A percentile compares a stretch with the other conserved stretches of the same genome.
phyloP scores from a whole-genome alignment of 1,140 invertebrate species.

The Drosophila suzukii region DNA sequence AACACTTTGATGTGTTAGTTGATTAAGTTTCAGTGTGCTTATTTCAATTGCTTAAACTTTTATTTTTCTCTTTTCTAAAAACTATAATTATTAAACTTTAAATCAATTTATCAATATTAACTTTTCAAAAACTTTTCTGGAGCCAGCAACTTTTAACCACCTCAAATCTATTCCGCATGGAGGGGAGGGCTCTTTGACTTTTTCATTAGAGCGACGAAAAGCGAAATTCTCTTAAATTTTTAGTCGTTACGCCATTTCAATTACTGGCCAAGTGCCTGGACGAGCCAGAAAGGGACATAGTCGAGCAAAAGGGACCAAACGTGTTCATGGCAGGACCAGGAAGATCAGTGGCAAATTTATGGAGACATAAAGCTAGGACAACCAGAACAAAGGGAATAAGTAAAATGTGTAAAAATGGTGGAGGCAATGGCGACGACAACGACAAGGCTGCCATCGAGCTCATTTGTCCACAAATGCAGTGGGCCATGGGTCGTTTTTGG shows the following conservation, averaged over 20 bases:
- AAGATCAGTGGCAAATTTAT: slow-evolving; percentile 79
- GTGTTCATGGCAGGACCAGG: slow-evolving; percentile 43
- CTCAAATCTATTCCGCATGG: slow-evolving; percentile 17
- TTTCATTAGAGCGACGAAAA: slow-evolving; percentile 55
- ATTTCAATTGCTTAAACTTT: neutral
- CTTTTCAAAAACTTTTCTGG: slow-evolving; percentile 58
- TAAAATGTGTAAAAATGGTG: slow-evolving; percentile 62
- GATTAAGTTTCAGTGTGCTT: slow-evolving; percentile 36
- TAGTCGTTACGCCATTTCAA: slow-evolving; percentile 82
- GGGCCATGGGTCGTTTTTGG: slow-evolving; percentile 3
- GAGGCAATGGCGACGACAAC: slow-evolving; percentile 49
- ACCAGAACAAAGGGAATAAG: slow-evolving; percentile 72
- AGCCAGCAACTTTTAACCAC: slow-evolving; percentile 40
- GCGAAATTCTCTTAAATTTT: slow-evolving; percentile 71
- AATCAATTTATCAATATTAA: slow-evolving; percentile 84
- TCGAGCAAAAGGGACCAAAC: slow-evolving; percentile 7
- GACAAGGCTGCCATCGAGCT: slow-evolving; percentile 56
- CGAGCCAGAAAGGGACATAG: neutral
- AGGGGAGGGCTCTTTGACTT: slow-evolving; percentile 61
- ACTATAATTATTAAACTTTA: slow-evolving; percentile 80
- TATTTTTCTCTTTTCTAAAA: slow-evolving; percentile 27
- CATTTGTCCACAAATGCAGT: slow-evolving; percentile 62
- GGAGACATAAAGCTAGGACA: slow-evolving; percentile 67
- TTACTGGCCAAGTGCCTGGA: slow-evolving; percentile 79
- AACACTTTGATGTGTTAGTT: slow-evolving; percentile 35